Percentiles rank a stretch among this genome's conserved stretches.
Conservation (phyloP, 1,140 invertebrate genomes). For the Rhynchophorus ferrugineus region DNA sequence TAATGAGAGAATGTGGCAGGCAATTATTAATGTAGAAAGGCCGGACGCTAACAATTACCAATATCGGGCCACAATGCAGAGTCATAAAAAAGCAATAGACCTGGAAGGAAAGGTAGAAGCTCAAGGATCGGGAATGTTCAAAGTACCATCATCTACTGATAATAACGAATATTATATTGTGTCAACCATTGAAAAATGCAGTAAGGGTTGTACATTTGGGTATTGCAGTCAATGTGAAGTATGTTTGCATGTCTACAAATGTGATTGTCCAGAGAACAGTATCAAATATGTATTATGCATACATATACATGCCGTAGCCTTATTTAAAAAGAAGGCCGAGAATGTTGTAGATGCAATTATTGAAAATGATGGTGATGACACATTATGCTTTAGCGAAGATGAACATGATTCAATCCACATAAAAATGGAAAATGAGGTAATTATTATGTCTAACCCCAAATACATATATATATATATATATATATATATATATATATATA, state of each 20-base stretch:
- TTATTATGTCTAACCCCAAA: too few species aligned
- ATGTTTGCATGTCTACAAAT: slow-evolving; percentile 3
- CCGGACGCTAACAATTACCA: neutral
- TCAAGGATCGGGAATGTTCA: neutral
- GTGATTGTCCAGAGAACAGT: neutral
- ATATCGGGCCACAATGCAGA: neutral
- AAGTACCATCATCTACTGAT: neutral
- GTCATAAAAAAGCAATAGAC: neutral
- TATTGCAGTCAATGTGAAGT: slow-evolving; percentile 4
- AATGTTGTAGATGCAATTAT: too few species aligned
- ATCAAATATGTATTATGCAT: slow-evolving; percentile 2
- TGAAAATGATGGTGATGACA: too few species aligned
- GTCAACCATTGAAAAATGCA: neutral
- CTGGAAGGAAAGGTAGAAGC: neutral
- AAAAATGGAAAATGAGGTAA: too few species aligned
- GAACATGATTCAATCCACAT: too few species aligned
- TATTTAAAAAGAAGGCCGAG: too few species aligned
- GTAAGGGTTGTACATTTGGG: neutral
- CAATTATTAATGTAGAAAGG: neutral
- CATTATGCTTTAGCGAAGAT: too few species aligned
- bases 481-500: too few species aligned
- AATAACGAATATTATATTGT: neutral
- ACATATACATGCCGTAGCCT: slow-evolving; percentile 5
- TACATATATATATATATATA: too few species aligned
- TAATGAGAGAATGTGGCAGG: neutral